Conservation (phyloP, 2,888 invertebrate genomes). For the Agonopterix subpropinquella region DNA sequence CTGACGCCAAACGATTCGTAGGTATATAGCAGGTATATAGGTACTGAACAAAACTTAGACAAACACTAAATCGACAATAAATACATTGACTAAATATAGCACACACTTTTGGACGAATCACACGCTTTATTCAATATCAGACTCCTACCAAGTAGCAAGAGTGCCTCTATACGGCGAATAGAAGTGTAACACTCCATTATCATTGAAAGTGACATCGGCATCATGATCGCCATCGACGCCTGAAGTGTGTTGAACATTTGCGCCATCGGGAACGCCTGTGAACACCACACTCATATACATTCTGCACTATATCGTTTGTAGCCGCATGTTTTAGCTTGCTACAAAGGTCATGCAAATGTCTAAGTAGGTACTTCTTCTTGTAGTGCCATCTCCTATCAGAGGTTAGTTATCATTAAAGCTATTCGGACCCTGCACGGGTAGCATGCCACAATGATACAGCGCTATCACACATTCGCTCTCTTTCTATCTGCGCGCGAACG, state of each 20-base stretch:
- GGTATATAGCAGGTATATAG: too few species aligned
- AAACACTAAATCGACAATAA: too few species aligned
- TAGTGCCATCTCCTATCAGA: too few species aligned
- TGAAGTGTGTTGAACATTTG: constrained; percentile 86
- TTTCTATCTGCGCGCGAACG: too few species aligned
- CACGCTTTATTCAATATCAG: constrained; percentile 9
- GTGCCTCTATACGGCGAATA: constrained; percentile 71
- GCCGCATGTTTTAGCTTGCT: neutral
- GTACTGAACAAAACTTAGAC: too few species aligned
- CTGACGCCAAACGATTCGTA: too few species aligned
- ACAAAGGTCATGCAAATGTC: neutral
- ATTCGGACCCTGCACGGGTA: too few species aligned
- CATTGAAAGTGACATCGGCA: constrained; percentile 69
- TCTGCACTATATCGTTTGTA: neutral
- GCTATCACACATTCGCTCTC: too few species aligned
- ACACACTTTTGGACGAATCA: constrained; percentile 12
- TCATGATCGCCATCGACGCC: constrained; percentile 70
- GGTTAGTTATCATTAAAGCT: too few species aligned
- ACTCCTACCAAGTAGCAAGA: constrained; percentile 74
- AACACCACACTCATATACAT: constrained; percentile 23
- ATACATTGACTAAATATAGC: too few species aligned
- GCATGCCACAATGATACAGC: too few species aligned
- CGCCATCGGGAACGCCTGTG: constrained; percentile 82
- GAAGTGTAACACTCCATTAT: constrained; percentile 77
- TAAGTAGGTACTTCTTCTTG: neutral